Base-by-base conservation (phyloP, 2,888 invertebrate genomes). In the Acrobasis repandana region DNA sequence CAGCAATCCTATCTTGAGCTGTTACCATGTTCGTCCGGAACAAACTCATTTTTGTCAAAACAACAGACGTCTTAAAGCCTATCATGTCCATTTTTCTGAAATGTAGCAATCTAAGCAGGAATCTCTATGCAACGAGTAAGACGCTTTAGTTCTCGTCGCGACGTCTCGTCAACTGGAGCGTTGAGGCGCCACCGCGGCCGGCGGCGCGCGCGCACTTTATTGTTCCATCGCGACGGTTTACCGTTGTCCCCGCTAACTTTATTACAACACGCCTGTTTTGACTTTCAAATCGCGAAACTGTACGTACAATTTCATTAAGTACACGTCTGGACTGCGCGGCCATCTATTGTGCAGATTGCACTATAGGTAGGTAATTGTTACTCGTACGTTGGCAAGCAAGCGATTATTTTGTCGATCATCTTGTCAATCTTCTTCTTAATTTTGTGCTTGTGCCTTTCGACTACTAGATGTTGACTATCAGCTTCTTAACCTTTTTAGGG, bases 111-210 rank as follows among this genome's bases (percentile, higher is more conserved):
- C n/a, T 14, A 3, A 43, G 6, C 43, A 6, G 10, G 10, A 38
- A 43, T 6, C 43, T 14, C 5, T 10, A 11, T 36, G 11, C 28
- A 11, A 43, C n/a, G n/a, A 14, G 11, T n/a, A 5, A 43, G 43
- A 43, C 10, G 43, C 43, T 8, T 28, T 43, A n/a, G 43, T 43
- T 14, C 2, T 14, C 43, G 14, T 14, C 14, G 43, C 43, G 14
- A 43, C 11, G 4, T 43, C 14, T 43, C 43, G 43, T 71, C 80
- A 89, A 90, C 82, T 90, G 85, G 90, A 90, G 90, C 90, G 88
- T 85, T 76, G 68, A 83, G 90, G 88, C 89, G 89, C 88, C 88
- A 79, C 74, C 74, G 70, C 10, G 65, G 64, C 65, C 71, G 69
- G 73, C 71, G 69, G 73, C 83, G 80, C 80, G 77, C 71, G 82